Conservation (phyloP, 2,113 vertebrate species). For the Acrocephalus kingi region DNA sequence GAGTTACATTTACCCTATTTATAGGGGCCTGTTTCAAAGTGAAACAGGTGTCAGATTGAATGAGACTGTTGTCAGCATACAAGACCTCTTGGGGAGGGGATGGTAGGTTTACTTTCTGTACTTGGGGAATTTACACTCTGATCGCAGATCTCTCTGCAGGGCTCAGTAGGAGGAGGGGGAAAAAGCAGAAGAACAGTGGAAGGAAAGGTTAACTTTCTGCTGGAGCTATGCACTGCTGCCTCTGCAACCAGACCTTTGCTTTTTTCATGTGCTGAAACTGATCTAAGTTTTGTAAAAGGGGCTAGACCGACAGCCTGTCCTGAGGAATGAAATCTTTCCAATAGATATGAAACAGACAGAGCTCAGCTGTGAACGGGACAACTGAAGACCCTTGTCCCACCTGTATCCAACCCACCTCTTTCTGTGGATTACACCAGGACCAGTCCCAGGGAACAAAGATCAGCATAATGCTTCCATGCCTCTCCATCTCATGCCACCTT, state of each 20-base stretch:
- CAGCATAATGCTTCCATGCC: not conserved
- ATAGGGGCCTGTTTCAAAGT: conserved; percentile 27
- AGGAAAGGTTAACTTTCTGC: not conserved
- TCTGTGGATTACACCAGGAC: not conserved
- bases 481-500: not conserved
- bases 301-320: not conserved
- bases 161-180: not conserved
- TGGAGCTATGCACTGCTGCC: not conserved
- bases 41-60: conserved; percentile 52
- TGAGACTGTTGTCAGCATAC: conserved; percentile 9
- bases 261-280: not conserved
- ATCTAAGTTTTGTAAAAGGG: not conserved
- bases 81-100: not conserved
- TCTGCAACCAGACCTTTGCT: not conserved
- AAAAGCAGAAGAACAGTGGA: not conserved
- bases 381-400: not conserved
- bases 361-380: not conserved
- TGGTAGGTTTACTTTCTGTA: not conserved
- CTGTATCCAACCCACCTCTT: not conserved
- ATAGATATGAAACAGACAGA: not conserved
- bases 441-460: not conserved
- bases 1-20: conserved; percentile 26
- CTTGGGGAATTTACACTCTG: not conserved
- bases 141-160: not conserved
- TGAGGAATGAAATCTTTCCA: not conserved